Conservation (phyloP, 2,113 vertebrate species). For the Ahaetulla prasina region DNA sequence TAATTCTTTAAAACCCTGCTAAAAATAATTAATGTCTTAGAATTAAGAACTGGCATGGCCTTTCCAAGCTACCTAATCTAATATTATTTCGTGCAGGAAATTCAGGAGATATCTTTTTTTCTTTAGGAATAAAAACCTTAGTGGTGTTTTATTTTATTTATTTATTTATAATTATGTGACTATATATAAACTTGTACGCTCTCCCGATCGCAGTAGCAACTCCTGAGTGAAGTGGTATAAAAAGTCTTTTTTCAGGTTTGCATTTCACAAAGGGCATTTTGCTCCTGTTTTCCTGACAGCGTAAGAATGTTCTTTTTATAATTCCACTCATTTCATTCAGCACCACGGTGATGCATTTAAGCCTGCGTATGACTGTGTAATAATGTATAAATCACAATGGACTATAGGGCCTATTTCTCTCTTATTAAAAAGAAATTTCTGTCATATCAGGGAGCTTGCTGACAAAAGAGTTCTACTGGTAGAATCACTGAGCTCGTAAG, state of each 20-base stretch:
- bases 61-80: background rate
- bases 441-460: background rate
- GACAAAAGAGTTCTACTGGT: constrained; percentile 4
- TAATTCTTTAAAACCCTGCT: background rate
- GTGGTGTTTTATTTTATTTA: background rate
- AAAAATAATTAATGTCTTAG: background rate
- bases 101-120: background rate
- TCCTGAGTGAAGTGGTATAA: background rate
- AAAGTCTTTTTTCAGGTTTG: background rate
- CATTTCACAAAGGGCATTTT: background rate
- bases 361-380: background rate
- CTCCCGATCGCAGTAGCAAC: accelerated
- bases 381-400: background rate
- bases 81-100: background rate
- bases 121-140: background rate
- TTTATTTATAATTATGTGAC: background rate
- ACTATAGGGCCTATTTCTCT: background rate
- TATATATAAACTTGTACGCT: too few species aligned
- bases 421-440: constrained; percentile 2
- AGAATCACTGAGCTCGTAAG: background rate
- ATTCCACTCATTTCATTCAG: background rate
- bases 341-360: background rate
- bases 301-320: background rate
- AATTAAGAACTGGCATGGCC: background rate
- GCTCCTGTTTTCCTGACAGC: background rate